Conservation (phyloP, 2,888 invertebrate genomes). For the Tortrix viridana region DNA sequence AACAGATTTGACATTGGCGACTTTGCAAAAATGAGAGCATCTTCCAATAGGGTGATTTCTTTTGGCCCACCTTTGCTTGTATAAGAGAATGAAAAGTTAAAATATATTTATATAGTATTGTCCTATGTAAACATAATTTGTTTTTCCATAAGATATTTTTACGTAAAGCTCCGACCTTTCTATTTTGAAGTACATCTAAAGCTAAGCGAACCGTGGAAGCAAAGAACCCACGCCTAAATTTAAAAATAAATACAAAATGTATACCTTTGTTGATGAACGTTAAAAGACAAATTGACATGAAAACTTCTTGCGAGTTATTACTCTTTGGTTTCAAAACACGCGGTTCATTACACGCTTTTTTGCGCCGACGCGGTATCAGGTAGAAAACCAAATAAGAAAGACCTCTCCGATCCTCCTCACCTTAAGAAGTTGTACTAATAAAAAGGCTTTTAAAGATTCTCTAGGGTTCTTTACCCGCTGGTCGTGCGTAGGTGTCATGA, state of each 20-base stretch:
- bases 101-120: too few species aligned
- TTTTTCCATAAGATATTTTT: conserved; percentile 1
- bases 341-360: conserved; percentile 37
- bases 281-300: too few species aligned
- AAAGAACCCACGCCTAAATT: too few species aligned
- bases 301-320: too few species aligned
- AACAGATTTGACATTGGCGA: too few species aligned
- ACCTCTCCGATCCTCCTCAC: conserved; percentile 7
- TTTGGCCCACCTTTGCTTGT: too few species aligned
- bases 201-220: conserved; percentile 31
- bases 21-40: too few species aligned
- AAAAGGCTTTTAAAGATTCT: not conserved
- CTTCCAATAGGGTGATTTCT: too few species aligned
- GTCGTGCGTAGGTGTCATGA: conserved; percentile 26
- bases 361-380: conserved; percentile 19
- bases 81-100: too few species aligned
- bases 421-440: conserved; percentile 1
- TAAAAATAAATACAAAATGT: too few species aligned
- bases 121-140: not conserved
- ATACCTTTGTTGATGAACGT: too few species aligned
- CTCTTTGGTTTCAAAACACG: not conserved
- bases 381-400: conserved; percentile 8
- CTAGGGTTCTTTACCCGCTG: conserved; percentile 8
- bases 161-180: conserved; percentile 7
- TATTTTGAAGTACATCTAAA: conserved; percentile 30